These are phyloP conservation scores for Philantomba maxwellii DNA, from an alignment of 2,113 vertebrate species.

Conservation along the genomic window DNA sequence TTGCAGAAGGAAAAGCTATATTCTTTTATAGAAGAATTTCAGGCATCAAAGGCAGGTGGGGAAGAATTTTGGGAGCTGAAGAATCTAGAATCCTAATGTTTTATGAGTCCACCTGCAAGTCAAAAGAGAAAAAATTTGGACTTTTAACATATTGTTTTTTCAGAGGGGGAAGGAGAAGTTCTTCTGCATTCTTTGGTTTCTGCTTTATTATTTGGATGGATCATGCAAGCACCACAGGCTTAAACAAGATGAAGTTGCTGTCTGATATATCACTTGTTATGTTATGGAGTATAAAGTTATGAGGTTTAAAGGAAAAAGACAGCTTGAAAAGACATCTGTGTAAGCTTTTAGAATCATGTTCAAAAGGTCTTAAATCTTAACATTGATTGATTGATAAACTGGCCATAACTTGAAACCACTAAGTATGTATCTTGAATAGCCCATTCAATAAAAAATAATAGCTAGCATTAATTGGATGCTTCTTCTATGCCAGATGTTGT, in stretches of 20 bases:
- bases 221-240: background rate
- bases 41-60: conserved; percentile 42
- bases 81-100: conserved; percentile 18
- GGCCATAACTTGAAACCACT: background rate
- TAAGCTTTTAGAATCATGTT: conserved; percentile 12
- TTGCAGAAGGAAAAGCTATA: conserved; percentile 44
- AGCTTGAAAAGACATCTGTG: conserved; percentile 15
- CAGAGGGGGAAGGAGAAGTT: background rate
- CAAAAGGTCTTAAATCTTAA: conserved; percentile 8
- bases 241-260: background rate
- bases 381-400: background rate
- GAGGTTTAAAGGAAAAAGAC: background rate
- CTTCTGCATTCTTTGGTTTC: background rate
- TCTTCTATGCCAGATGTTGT: background rate
- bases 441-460: background rate
- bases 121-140: conserved; percentile 45
- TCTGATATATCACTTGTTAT: background rate
- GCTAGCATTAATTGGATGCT: background rate
- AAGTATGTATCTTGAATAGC: background rate
- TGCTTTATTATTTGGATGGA: conserved; percentile 38
- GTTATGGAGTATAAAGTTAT: background rate
- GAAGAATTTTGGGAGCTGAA: conserved; percentile 46
- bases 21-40: conserved; percentile 38
- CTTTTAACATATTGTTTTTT: conserved; percentile 39
- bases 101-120: conserved; percentile 28